Evolutionary conservation across 2,797 vertebrate genomes (phyloP).

Genomic region (Eulemur coronatus): DNA sequence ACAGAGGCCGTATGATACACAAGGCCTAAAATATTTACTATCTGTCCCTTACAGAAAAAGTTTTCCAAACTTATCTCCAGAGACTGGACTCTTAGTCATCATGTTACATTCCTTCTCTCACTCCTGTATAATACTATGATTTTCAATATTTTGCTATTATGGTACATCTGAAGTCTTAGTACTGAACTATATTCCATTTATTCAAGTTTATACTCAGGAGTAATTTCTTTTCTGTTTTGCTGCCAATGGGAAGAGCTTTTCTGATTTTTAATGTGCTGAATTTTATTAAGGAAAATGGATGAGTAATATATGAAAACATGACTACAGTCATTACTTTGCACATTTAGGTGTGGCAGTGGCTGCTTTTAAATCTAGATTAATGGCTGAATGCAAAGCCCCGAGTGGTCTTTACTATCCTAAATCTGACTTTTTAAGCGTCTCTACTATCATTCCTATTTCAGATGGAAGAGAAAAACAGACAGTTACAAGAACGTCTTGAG

Average conservation of each 20-base stretch:
- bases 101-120: no score
- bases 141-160: not conserved
- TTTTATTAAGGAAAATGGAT: not conserved
- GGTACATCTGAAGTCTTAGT: not conserved
- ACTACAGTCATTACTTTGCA: not conserved
- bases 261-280: not conserved
- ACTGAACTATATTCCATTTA: not conserved
- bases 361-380: not conserved
- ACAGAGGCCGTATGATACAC: not conserved
- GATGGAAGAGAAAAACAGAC: slow-evolving; percentile 99
- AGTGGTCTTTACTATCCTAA: not conserved
- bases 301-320: not conserved
- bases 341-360: not conserved
- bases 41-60: not conserved
- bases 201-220: not conserved
- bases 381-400: not conserved
- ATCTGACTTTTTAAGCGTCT: not conserved
- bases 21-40: not conserved
- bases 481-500: slow-evolving; percentile 97
- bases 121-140: not conserved
- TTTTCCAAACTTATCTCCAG: not conserved
- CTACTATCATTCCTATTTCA: slow-evolving; percentile 74
- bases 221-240: not conserved
- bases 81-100: not conserved
- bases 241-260: not conserved